Evolutionary conservation across 2,113 vertebrate genomes (phyloP), one percentile per base, ranked within the genome.

Genomic region (Nesoenas mayeri): DNA sequence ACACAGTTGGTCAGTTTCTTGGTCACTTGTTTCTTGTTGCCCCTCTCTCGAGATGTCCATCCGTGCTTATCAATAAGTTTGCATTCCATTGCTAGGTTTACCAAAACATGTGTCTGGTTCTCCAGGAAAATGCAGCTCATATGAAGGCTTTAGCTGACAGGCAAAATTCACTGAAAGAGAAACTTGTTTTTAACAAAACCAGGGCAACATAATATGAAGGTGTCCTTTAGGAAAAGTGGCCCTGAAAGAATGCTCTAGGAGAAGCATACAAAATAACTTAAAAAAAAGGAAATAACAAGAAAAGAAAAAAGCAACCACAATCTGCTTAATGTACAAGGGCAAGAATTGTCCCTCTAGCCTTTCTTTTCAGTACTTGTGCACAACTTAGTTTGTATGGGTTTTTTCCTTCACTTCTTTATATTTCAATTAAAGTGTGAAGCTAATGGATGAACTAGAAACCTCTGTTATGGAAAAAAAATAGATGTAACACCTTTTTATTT

Each of bases 401-500:
- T 80, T 69, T 40, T 3, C 11, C 20, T 79, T 83, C 25, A 14
- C 24, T 84, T 81, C 9, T 44, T 67, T 61, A 86, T 29, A 60
- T 78, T 91, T 84, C 79, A 92, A 89, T 84, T 61, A 20, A 66
- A 78, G 31, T 80, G 82, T 82, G 28, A 87, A 94, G 70, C 47
- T 42, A 79, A 73, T 64, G 38, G 20, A 29, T 75, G 53, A 83
- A 84, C 54, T 61, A 32, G 5, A 62, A 75, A 79, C 44, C 67
- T 86, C 7, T 82, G 36, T 61, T 74, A 24, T 15, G 13, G 71
- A 64, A 89, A 40, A 83, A 47, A 93, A 96, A 78, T 56, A 56
- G n/a, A 56, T 77, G 32, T 7, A 66, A 74, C 85, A 91, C 64
- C 79, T 82, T 94, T 64, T 58, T 73, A 78, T 89, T 94, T 96